These are phyloP conservation scores for Lycaon pictus DNA, from an alignment of 2,113 vertebrate species.

Conservation along the genomic window DNA sequence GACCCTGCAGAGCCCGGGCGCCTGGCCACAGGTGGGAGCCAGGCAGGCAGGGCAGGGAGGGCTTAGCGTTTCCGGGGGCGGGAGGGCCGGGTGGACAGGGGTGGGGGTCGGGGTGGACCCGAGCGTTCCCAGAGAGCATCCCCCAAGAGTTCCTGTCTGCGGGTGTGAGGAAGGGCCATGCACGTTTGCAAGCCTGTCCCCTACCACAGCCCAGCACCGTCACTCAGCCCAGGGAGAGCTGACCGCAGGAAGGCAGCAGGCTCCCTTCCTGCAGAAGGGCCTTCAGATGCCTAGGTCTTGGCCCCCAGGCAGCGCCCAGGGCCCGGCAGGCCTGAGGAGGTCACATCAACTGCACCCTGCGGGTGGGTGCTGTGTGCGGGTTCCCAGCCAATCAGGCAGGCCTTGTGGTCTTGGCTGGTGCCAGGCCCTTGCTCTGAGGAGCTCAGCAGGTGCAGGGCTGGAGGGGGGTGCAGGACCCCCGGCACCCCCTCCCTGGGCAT, in stretches of 20 bases:
- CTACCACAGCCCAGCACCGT: not conserved
- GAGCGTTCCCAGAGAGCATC: not conserved
- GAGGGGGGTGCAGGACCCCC: not conserved
- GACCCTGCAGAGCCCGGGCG: too few relatives aligned
- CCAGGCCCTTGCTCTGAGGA: not conserved
- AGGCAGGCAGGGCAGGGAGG: not conserved
- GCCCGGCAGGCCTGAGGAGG: not conserved
- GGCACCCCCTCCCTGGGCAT: not conserved
- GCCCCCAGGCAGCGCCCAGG: not conserved
- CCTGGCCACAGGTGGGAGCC: not conserved
- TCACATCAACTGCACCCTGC: not conserved
- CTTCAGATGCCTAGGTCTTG: not conserved
- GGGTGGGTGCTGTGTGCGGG: not conserved
- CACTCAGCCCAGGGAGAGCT: accelerated
- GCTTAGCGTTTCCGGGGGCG: accelerated
- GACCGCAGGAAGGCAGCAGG: not conserved
- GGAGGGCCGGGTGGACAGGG: not conserved
- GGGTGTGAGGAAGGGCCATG: not conserved
- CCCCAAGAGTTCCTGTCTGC: not conserved
- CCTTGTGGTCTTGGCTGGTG: too few relatives aligned
- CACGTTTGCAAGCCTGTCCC: not conserved
- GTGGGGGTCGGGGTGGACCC: too few relatives aligned
- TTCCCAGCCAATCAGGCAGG: not conserved
- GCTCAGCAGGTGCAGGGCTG: not conserved
- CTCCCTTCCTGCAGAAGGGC: not conserved